Evolutionary conservation across 2,797 vertebrate genomes (phyloP).

Genomic region (Oreochromis grahami): DNA sequence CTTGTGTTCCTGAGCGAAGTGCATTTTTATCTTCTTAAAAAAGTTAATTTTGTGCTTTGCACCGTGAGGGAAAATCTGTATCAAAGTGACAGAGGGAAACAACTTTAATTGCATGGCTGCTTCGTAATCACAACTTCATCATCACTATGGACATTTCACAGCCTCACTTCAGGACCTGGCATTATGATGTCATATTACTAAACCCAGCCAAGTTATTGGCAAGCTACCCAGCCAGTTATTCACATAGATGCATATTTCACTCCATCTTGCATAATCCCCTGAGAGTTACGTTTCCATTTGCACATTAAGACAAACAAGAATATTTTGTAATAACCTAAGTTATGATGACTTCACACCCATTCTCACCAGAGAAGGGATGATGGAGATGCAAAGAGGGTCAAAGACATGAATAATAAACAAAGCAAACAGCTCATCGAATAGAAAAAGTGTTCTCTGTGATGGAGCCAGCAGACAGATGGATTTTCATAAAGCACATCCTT

Average conservation of each 20-base stretch:
- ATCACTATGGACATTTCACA: not conserved
- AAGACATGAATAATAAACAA: not conserved
- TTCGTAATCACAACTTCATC: not conserved
- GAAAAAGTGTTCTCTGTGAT: not conserved
- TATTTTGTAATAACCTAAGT: conserved; percentile 13
- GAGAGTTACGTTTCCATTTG: conserved; percentile 17
- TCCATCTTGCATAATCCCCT: not conserved
- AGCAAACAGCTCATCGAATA: not conserved
- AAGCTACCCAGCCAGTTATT: not conserved
- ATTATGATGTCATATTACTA: not conserved
- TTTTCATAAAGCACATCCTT: not conserved
- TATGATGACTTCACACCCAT: not conserved
- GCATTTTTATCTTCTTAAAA: not conserved
- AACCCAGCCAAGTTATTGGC: not conserved
- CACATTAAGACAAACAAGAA: not conserved
- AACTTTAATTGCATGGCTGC: not conserved
- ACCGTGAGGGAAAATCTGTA: not conserved
- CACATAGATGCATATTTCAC: not conserved
- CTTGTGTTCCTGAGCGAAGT: not conserved
- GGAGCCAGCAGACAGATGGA: not conserved
- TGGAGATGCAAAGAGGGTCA: not conserved
- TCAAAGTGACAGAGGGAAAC: not conserved
- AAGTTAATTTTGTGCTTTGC: not conserved
- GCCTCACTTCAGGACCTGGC: not conserved
- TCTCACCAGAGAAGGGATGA: not conserved